Evolutionary conservation across 2,888 invertebrate species (phyloP).

Genomic region (Phengaris alcon): DNA sequence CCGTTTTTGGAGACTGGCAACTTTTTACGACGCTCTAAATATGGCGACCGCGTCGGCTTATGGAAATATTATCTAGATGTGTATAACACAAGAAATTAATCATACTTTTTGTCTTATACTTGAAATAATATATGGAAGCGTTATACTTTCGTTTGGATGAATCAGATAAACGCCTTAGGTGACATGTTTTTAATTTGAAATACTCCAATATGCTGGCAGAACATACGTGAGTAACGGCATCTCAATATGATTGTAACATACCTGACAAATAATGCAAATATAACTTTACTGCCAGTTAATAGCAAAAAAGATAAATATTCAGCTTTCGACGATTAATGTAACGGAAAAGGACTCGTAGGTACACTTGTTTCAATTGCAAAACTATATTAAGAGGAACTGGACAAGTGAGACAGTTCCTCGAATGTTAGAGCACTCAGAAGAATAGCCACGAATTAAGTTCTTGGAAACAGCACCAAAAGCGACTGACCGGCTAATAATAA

Average conservation of each 20-base stretch:
- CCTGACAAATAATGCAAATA: too few relatives aligned
- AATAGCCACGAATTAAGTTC: constrained; percentile 55
- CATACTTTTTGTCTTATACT: constrained; percentile 37
- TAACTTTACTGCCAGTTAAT: too few relatives aligned
- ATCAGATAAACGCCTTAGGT: not conserved
- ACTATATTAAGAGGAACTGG: constrained; percentile 38
- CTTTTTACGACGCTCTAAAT: constrained; percentile 57
- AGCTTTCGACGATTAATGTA: not conserved
- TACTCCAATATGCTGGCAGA: too few relatives aligned
- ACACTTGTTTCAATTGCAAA: constrained; percentile 33
- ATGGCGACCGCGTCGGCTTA: constrained; percentile 49
- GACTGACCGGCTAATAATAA: constrained; percentile 54
- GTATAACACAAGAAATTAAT: constrained; percentile 43
- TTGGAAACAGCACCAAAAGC: constrained; percentile 55
- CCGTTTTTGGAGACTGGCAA: constrained; percentile 54
- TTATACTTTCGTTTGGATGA: not conserved
- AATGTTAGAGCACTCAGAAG: constrained; percentile 46
- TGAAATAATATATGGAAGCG: not conserved
- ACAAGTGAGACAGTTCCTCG: constrained; percentile 47
- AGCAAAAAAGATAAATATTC: not conserved
- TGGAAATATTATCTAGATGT: constrained; percentile 66
- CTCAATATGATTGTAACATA: too few relatives aligned
- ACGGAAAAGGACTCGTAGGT: constrained; percentile 20
- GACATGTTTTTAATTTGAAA: too few relatives aligned
- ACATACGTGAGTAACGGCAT: too few relatives aligned